Evolutionary conservation across 1,140 invertebrate species (phyloP), one percentile per base, ranked within the genome.

Genomic region (Agrypnia vestita): DNA sequence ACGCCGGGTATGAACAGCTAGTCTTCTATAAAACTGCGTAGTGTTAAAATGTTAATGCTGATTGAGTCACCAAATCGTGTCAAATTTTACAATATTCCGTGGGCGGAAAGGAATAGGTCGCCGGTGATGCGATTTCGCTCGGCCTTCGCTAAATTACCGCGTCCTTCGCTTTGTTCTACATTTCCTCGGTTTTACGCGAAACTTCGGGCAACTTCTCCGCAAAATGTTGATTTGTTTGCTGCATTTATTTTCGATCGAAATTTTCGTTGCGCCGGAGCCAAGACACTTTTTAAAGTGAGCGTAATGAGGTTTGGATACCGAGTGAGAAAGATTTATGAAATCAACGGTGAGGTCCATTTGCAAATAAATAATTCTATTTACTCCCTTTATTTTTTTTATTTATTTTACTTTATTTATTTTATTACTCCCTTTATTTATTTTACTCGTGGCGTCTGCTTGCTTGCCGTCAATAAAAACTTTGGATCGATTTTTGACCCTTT

Each of bases 101-200:
- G 25, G 25, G 6, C 6, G 25, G 25, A 35, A 35, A 6, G 25
- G 25, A 35, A 35, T 35, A 35, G 25, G 25, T 35, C 6, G 25
- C 25, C 1, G 25, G 6, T 35, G 25, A 59, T 59, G 10, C 55
- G 55, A n/a, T 19, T 59, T 59, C 17, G 8, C 55, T 13, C 51
- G 71, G 71, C 71, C 71, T 61, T 75, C 25, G 17, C 19, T n/a
- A 43, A 75, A 55, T 75, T 46, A 75, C 43, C 35, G 46, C 43
- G 51, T 59, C 43, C 72, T 75, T 75, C 35, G 51, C 55, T 59
- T 61, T 44, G 73, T 75, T 53, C 55, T 35, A 61, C 47, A 75
- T 75, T 75, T 75, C 73, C 55, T 61, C 55, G 21, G 8, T 25
- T 75, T 59, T 75, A 35, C 53, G 12, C 25, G n/a, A 51, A 51